phyloP scores from a whole-genome alignment of 2,888 invertebrate species.

The Drosophila birchii region DNA sequence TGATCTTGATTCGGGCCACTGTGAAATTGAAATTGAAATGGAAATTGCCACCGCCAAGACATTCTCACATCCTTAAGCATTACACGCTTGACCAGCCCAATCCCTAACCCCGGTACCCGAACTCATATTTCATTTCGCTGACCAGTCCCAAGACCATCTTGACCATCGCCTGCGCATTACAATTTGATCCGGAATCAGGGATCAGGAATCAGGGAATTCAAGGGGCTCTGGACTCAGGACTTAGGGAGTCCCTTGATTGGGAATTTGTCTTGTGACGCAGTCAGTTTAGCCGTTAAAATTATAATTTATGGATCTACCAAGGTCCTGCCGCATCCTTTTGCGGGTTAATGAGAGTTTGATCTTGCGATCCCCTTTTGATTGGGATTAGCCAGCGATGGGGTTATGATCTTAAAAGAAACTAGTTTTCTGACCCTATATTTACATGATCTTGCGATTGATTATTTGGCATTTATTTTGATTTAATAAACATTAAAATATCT shows the following conservation, averaged over 20 bases:
- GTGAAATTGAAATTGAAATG: constrained; percentile 32
- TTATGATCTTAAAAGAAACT: not conserved
- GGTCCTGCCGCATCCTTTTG: constrained; percentile 23
- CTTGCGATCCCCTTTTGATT: no score
- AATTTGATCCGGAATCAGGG: constrained; percentile 51
- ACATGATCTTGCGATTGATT: not conserved
- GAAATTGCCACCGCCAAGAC: constrained; percentile 46
- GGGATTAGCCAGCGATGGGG: constrained; percentile 28
- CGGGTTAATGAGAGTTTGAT: constrained; percentile 51
- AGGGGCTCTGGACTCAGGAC: no score
- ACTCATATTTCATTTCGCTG: constrained; percentile 54
- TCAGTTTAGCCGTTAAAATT: constrained; percentile 50
- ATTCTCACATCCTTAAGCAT: constrained; percentile 79
- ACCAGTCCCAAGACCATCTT: constrained; percentile 29
- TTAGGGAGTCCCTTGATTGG: constrained; percentile 33
- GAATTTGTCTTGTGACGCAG: constrained; percentile 59
- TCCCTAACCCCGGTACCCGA: constrained; percentile 7
- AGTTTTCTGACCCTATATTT: not conserved
- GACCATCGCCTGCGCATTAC: constrained; percentile 51
- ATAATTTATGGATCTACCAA: constrained; percentile 46
- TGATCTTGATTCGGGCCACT: constrained; percentile 39
- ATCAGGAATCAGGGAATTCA: not conserved
- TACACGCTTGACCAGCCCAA: constrained; percentile 78
- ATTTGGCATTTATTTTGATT: no score
- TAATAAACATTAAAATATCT: no score